Percentiles rank a stretch among this genome's conserved stretches.
phyloP scores from a whole-genome alignment of 2,113 vertebrate species.

The Callopanchax toddi region DNA sequence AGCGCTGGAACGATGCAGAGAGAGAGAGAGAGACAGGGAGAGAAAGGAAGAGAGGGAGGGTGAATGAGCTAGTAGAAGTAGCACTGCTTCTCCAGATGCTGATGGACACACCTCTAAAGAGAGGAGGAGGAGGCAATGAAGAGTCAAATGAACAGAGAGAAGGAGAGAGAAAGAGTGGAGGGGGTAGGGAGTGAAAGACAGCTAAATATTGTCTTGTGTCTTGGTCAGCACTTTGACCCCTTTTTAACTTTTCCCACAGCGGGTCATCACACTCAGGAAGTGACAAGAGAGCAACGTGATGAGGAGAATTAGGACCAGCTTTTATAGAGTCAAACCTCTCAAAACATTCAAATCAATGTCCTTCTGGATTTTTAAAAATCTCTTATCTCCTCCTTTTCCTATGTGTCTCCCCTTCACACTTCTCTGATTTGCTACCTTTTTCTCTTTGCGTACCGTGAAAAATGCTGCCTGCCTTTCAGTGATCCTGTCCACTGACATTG shows the following conservation, averaged over 20 bases:
- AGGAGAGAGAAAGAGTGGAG: background rate
- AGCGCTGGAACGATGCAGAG: slow-evolving; percentile 38
- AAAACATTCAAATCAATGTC: too few species aligned
- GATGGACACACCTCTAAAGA: slow-evolving; percentile 72
- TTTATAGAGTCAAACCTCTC: too few species aligned
- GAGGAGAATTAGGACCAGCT: background rate
- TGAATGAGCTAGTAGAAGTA: slow-evolving; percentile 51
- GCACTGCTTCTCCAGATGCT: slow-evolving; percentile 72
- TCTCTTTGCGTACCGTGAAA: slow-evolving; percentile 3
- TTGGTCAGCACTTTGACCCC: slow-evolving; percentile 49
- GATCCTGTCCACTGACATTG: slow-evolving; percentile 20
- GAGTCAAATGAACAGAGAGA: slow-evolving; percentile 36
- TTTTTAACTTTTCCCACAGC: slow-evolving; percentile 65
- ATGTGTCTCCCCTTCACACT: slow-evolving; percentile 11
- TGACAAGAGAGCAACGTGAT: slow-evolving; percentile 1
- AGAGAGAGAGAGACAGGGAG: background rate
- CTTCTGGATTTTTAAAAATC: too few species aligned
- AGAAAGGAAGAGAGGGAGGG: slow-evolving; percentile 33
- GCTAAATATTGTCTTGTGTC: slow-evolving; percentile 39
- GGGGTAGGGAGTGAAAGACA: too few species aligned
- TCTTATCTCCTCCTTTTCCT: background rate
- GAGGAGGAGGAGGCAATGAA: slow-evolving; percentile 12
- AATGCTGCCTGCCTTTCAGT: slow-evolving; percentile 22
- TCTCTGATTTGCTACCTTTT: slow-evolving; percentile 22
- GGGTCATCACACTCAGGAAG: slow-evolving; percentile 40